phyloP scores from a whole-genome alignment of 2,797 vertebrate genomes.

The Gorsachius magnificus region DNA sequence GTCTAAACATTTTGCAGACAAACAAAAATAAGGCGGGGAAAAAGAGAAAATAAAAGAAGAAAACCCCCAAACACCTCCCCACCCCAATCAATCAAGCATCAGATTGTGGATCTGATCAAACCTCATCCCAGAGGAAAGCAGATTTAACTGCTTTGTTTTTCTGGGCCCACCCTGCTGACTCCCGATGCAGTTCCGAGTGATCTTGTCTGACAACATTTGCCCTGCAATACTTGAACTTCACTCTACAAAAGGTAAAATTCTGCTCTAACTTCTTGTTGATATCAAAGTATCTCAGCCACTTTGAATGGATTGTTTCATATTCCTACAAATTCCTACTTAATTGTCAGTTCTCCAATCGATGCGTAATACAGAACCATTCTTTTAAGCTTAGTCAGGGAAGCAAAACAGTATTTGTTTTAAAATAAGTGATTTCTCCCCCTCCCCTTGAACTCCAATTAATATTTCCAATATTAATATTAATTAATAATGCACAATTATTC shows the following conservation, averaged over 20 bases:
- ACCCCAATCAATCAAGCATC: not conserved
- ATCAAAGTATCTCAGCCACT: not conserved
- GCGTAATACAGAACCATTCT: not conserved
- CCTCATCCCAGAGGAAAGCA: not conserved
- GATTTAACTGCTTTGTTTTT: not conserved
- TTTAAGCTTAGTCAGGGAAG: not conserved
- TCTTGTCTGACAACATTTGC: fast-evolving
- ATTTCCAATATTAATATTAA: not conserved
- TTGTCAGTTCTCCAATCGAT: not conserved
- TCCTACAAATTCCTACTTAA: not conserved
- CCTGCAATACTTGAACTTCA: not conserved
- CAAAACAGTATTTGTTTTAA: not conserved
- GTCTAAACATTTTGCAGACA: not conserved
- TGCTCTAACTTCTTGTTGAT: not conserved
- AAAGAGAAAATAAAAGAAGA: too few relatives aligned
- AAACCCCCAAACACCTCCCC: not conserved
- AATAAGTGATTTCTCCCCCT: not conserved
- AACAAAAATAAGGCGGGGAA: not conserved
- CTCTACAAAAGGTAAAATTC: not conserved
- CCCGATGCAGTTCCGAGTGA: not conserved
- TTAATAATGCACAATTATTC: not conserved
- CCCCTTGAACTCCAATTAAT: not conserved
- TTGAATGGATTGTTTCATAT: not conserved
- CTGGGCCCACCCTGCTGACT: not conserved
- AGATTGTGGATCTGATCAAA: not conserved